A percentile compares a stretch with the other conserved stretches of the same genome.
These are phyloP conservation scores for Petrocephalus microphthalmus DNA, from an alignment of 2,113 vertebrate genomes.

Conservation along the genomic window DNA sequence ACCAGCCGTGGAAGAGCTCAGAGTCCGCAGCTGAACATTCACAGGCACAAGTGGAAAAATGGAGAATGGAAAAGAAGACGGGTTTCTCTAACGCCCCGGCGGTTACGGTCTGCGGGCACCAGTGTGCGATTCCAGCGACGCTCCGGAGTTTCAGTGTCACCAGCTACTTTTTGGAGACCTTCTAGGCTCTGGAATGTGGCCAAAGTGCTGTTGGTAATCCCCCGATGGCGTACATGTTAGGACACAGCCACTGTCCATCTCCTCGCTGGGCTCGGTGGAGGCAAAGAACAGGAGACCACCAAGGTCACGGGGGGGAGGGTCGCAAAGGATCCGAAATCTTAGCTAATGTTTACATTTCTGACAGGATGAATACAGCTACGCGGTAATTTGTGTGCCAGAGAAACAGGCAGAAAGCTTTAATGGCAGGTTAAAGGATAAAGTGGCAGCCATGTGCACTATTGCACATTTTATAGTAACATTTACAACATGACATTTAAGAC, in stretches of 20 bases:
- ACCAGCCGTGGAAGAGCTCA: background rate
- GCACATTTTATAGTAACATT: background rate
- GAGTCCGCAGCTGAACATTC: background rate
- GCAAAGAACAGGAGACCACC: background rate
- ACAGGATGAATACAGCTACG: background rate
- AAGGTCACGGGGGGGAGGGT: background rate
- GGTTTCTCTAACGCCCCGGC: background rate
- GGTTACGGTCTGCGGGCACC: background rate
- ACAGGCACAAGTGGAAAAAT: background rate
- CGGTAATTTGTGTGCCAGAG: background rate
- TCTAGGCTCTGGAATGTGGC: background rate
- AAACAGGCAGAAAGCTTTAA: background rate
- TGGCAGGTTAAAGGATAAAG: background rate
- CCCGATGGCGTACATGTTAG: background rate
- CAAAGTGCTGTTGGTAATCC: background rate
- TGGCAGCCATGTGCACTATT: background rate
- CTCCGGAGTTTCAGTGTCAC: background rate
- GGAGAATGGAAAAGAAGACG: background rate
- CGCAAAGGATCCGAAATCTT: background rate
- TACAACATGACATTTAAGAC: background rate
- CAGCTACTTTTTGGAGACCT: background rate
- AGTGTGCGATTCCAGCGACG: background rate
- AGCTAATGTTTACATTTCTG: background rate
- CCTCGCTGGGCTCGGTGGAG: background rate
- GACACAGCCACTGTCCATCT: background rate